Evolutionary conservation across 2,888 invertebrate species (phyloP).

Genomic region (Atrina japonica): DNA sequence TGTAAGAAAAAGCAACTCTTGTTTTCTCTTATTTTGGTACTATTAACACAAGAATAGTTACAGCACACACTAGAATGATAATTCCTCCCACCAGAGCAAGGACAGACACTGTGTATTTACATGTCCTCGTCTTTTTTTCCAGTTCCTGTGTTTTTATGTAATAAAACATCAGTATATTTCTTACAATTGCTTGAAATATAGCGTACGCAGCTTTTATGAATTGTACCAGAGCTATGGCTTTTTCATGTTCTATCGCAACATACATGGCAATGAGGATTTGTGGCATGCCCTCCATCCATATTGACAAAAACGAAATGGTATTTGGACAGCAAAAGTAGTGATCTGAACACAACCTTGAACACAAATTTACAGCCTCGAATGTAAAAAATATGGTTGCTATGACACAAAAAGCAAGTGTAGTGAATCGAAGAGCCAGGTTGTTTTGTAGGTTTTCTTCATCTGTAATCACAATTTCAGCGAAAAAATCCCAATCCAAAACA

Average conservation of each 20-base stretch:
- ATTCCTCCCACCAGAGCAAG: background rate
- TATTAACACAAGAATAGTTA: constrained; percentile 2
- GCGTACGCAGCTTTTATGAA: constrained; percentile 12
- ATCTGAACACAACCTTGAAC: background rate
- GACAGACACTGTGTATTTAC: constrained; percentile 1
- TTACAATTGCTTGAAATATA: constrained; percentile 2
- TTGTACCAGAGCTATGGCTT: background rate
- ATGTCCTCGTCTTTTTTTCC: background rate
- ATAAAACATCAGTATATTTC: background rate
- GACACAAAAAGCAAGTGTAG: background rate
- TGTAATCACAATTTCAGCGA: background rate
- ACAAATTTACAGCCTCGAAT: constrained; percentile 9
- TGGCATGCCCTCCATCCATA: constrained; percentile 16
- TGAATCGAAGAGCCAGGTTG: background rate
- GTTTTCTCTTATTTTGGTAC: background rate
- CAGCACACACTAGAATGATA: constrained; percentile 3
- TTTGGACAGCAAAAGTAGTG: background rate
- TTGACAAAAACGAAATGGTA: constrained; percentile 5
- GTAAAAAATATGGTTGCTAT: background rate
- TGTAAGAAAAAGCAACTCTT: too few species aligned
- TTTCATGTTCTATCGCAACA: constrained; percentile 1
- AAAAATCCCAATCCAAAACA: background rate
- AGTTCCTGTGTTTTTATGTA: background rate
- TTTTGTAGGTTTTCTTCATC: constrained; percentile 3
- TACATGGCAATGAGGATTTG: constrained; percentile 12